These are phyloP conservation scores for Diceros bicornis DNA, from an alignment of 2,797 vertebrate genomes.

Conservation along the genomic window DNA sequence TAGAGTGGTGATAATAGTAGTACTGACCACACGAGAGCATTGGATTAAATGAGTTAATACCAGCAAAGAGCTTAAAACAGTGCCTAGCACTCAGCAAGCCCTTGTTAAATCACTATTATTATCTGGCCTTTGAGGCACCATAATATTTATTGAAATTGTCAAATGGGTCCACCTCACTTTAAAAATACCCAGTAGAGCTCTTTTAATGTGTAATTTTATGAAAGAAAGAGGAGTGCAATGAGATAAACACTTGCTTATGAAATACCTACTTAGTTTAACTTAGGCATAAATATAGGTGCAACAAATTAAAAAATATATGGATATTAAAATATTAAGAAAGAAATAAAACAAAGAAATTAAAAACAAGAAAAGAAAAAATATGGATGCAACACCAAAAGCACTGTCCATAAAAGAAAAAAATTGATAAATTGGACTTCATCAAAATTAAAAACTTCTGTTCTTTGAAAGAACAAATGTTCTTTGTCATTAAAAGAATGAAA, in stretches of 20 bases:
- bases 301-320: neutral
- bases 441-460: constrained; percentile 53
- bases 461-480: neutral
- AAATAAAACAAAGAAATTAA: constrained; percentile 30
- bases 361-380: neutral
- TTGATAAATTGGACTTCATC: neutral
- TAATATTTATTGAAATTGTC: constrained; percentile 38
- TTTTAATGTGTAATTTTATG: constrained; percentile 38
- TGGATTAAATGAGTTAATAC: constrained; percentile 15
- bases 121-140: neutral
- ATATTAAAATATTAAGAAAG: neutral
- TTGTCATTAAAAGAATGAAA: constrained; percentile 17
- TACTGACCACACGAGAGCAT: neutral
- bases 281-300: neutral
- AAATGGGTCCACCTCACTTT: neutral
- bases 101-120: constrained; percentile 16
- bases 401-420: constrained; percentile 3
- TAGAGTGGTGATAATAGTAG: neutral
- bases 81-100: neutral
- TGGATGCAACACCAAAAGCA: neutral
- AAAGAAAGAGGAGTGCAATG: neutral
- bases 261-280: constrained; percentile 36
- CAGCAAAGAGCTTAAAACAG: neutral
- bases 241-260: constrained; percentile 42
- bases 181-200: neutral